Conservation (phyloP, 2,888 invertebrate genomes). For the Drosophila histrio region DNA sequence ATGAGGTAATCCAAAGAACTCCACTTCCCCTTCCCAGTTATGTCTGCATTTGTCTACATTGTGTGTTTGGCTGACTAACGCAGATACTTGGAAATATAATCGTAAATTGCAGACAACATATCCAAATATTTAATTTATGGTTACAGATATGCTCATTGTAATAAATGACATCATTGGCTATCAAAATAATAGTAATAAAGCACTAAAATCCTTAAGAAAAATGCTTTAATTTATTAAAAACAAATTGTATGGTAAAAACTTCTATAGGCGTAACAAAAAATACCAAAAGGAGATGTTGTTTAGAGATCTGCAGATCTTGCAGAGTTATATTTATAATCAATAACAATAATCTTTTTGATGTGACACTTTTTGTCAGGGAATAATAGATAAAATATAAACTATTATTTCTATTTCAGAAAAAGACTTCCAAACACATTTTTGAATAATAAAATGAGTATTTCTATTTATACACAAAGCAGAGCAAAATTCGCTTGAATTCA, state of each 20-base stretch:
- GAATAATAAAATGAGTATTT: too few species aligned
- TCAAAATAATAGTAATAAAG: not conserved
- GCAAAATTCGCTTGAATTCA: too few species aligned
- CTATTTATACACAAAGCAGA: too few species aligned
- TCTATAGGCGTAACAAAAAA: too few species aligned
- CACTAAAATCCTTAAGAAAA: not conserved
- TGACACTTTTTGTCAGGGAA: too few species aligned
- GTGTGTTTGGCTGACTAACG: not conserved
- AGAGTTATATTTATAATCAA: too few species aligned
- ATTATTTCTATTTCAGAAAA: too few species aligned
- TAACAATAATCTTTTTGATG: too few species aligned
- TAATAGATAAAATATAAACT: too few species aligned
- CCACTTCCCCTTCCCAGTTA: not conserved
- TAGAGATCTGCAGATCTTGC: too few species aligned
- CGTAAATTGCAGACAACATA: not conserved
- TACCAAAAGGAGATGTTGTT: too few species aligned
- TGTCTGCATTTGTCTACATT: not conserved
- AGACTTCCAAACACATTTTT: too few species aligned
- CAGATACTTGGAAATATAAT: not conserved
- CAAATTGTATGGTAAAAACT: not conserved
- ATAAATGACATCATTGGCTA: not conserved
- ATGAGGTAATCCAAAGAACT: not conserved
- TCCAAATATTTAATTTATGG: not conserved
- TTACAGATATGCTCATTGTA: conserved; percentile 1
- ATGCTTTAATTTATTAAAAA: not conserved